Conservation (phyloP, 2,888 invertebrate genomes). For the Stenichneumon culpator region DNA sequence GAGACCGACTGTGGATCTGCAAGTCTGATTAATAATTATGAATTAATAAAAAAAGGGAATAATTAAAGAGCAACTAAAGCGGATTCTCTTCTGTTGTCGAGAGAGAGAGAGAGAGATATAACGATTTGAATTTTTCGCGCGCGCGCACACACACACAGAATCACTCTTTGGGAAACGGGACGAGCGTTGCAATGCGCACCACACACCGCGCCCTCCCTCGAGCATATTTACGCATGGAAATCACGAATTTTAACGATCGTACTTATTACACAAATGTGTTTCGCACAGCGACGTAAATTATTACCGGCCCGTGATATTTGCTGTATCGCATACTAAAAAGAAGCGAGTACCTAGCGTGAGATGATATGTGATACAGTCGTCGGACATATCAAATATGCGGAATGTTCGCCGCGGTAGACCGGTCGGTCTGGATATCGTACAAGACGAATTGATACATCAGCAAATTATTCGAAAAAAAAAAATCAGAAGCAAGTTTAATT, state of each 20-base stretch:
- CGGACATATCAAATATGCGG: slow-evolving; percentile 53
- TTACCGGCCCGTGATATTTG: slow-evolving; percentile 25
- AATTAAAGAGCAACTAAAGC: no score
- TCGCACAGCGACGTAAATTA: slow-evolving; percentile 23
- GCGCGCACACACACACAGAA: no score
- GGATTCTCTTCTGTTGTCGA: slow-evolving; percentile 39
- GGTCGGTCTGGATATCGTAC: slow-evolving; percentile 57
- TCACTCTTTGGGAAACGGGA: no score
- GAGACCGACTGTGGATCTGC: neutral
- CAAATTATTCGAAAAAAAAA: slow-evolving; percentile 29
- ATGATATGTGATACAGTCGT: slow-evolving; percentile 36
- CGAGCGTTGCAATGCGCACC: neutral
- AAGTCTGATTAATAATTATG: slow-evolving; percentile 49
- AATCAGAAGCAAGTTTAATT: neutral
- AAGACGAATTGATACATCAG: slow-evolving; percentile 51
- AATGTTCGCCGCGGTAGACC: slow-evolving; percentile 64
- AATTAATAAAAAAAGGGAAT: neutral
- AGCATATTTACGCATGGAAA: slow-evolving; percentile 60
- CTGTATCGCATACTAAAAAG: slow-evolving; percentile 18
- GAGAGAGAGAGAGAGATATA: no score
- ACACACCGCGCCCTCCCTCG: slow-evolving; percentile 6
- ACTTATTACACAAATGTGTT: slow-evolving; percentile 58
- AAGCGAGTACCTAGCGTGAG: neutral
- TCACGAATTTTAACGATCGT: slow-evolving; percentile 63
- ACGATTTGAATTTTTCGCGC: no score